These are phyloP conservation scores for Xestia c-nigrum DNA, from an alignment of 2,888 invertebrate species.

Conservation along the genomic window DNA sequence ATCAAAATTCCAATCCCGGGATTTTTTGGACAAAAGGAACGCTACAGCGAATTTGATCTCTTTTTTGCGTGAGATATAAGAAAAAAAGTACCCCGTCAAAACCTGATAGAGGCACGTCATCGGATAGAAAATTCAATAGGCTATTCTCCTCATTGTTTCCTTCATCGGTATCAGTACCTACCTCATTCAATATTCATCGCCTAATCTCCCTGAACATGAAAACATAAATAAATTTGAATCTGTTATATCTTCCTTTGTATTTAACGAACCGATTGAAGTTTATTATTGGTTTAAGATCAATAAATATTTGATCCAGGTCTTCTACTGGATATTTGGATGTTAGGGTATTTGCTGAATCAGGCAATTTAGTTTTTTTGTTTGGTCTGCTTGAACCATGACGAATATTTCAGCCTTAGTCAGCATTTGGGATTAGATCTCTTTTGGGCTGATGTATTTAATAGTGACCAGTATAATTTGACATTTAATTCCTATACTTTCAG, in stretches of 20 bases:
- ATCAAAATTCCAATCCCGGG: slow-evolving; percentile 23
- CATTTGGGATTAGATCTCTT: neutral
- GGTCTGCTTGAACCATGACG: neutral
- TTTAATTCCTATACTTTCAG: no score
- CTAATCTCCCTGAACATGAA: slow-evolving; percentile 69
- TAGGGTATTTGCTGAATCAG: slow-evolving; percentile 32
- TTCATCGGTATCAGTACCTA: slow-evolving; percentile 56
- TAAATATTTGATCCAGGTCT: slow-evolving; percentile 47
- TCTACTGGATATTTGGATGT: slow-evolving; percentile 19
- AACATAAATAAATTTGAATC: slow-evolving; percentile 72
- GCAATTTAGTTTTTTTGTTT: slow-evolving; percentile 25
- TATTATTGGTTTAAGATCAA: slow-evolving; percentile 46
- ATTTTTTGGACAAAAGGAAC: slow-evolving; percentile 25
- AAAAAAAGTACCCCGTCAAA: slow-evolving; percentile 9
- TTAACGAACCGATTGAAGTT: slow-evolving; percentile 53
- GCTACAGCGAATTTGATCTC: slow-evolving; percentile 15
- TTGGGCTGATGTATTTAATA: neutral
- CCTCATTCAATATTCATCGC: slow-evolving; percentile 70
- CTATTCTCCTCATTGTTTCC: slow-evolving; percentile 54
- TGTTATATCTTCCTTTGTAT: slow-evolving; percentile 52
- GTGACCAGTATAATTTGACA: neutral
- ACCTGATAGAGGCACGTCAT: slow-evolving; percentile 1
- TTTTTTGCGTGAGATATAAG: slow-evolving; percentile 25
- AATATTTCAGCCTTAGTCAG: neutral
- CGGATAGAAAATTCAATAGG: slow-evolving; percentile 31